Percentiles rank a stretch among this genome's conserved stretches.
These are phyloP conservation scores for Diadophis punctatus DNA, from an alignment of 2,113 vertebrate genomes.

Conservation along the genomic window DNA sequence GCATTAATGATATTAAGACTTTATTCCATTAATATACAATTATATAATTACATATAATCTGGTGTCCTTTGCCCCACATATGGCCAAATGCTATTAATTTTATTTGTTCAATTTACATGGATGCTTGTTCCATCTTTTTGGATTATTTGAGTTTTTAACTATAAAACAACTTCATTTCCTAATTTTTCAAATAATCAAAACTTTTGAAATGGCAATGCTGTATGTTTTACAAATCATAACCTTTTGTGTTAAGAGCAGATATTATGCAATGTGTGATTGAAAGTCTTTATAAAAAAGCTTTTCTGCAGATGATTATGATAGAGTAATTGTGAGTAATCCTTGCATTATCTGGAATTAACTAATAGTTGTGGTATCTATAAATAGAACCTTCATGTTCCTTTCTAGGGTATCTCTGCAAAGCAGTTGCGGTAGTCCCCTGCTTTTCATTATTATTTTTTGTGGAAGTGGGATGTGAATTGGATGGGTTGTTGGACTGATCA, in stretches of 20 bases:
- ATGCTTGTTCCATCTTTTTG: background rate
- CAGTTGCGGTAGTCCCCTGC: background rate
- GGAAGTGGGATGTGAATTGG: background rate
- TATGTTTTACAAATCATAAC: background rate
- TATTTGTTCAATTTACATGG: background rate
- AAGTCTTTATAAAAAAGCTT: background rate
- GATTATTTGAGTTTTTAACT: constrained; percentile 33
- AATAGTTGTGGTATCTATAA: background rate
- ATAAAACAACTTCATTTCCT: background rate
- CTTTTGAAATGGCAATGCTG: background rate
- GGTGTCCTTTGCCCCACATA: background rate
- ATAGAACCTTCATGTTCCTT: background rate
- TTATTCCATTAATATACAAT: background rate
- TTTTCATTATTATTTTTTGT: background rate
- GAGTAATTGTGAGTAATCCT: background rate
- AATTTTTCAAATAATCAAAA: background rate
- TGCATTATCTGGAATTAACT: background rate
- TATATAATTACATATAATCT: background rate
- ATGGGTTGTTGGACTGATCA: background rate
- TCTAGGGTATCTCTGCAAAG: background rate
- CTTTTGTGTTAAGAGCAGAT: background rate
- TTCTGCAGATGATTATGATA: background rate
- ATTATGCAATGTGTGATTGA: background rate
- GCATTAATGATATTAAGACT: background rate
- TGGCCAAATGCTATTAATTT: background rate